phyloP scores from a whole-genome alignment of 2,888 invertebrate genomes.

The Sepioteuthis lessoniana region DNA sequence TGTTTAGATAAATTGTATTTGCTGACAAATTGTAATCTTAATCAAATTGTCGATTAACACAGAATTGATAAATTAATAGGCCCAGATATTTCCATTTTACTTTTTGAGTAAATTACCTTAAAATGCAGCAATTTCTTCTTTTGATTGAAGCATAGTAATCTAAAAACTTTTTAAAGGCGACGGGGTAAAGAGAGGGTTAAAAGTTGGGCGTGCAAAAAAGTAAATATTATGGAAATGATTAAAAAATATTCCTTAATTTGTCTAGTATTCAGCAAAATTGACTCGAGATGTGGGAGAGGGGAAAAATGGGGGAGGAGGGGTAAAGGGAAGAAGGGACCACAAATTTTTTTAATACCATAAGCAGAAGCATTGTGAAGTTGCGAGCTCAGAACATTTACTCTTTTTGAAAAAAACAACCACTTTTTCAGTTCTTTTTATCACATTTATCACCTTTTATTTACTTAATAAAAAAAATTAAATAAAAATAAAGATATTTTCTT shows the following conservation, averaged over 20 bases:
- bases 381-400: not conserved
- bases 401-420: not conserved
- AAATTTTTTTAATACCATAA: not conserved
- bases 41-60: too few species aligned
- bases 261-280: not conserved
- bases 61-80: too few species aligned
- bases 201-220: not conserved
- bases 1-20: too few species aligned
- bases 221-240: not conserved
- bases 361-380: not conserved
- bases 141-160: not conserved
- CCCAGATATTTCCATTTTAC: not conserved
- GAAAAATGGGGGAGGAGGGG: not conserved
- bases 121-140: too few species aligned
- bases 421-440: constrained; percentile 8
- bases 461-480: not conserved
- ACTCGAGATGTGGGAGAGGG: not conserved
- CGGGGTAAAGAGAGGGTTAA: too few species aligned
- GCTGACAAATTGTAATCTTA: too few species aligned
- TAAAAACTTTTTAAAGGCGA: not conserved
- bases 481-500: constrained; percentile 10
- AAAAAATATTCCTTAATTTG: not conserved
- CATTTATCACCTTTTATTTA: constrained; percentile 33
- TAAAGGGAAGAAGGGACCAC: not conserved
- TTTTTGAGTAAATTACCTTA: not conserved